A percentile compares a stretch with the other conserved stretches of the same genome.
Evolutionary conservation across 2,797 vertebrate genomes (phyloP).

Genomic region (Hydrophis major): DNA sequence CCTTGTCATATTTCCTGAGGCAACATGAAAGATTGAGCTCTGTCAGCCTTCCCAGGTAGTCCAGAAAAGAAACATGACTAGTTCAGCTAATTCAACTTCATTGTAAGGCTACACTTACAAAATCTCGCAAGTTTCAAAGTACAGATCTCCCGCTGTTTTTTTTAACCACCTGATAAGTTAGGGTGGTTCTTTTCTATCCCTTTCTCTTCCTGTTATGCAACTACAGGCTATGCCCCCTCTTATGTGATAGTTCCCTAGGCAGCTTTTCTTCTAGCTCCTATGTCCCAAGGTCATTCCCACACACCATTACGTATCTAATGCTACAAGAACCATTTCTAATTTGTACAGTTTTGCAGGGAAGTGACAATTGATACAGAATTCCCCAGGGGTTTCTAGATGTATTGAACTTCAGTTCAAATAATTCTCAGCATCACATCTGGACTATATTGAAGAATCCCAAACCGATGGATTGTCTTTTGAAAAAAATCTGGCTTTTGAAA

Average conservation of each 20-base stretch:
- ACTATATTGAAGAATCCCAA: neutral
- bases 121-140: neutral
- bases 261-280: neutral
- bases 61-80: neutral
- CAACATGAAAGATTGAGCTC: neutral
- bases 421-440: neutral
- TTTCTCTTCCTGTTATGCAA: neutral
- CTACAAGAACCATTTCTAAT: neutral
- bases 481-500: neutral
- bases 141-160: neutral
- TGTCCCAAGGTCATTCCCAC: neutral
- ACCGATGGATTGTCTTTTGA: neutral
- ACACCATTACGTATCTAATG: neutral
- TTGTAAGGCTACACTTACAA: neutral
- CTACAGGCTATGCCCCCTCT: accelerated
- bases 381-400: neutral
- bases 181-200: neutral
- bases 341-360: neutral
- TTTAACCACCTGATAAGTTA: neutral
- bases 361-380: neutral
- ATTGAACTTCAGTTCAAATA: neutral
- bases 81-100: neutral
- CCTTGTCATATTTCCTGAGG: too few species aligned
- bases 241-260: neutral
- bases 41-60: neutral